Conservation (phyloP, 2,113 vertebrate genomes). For the Bos javanicus region DNA sequence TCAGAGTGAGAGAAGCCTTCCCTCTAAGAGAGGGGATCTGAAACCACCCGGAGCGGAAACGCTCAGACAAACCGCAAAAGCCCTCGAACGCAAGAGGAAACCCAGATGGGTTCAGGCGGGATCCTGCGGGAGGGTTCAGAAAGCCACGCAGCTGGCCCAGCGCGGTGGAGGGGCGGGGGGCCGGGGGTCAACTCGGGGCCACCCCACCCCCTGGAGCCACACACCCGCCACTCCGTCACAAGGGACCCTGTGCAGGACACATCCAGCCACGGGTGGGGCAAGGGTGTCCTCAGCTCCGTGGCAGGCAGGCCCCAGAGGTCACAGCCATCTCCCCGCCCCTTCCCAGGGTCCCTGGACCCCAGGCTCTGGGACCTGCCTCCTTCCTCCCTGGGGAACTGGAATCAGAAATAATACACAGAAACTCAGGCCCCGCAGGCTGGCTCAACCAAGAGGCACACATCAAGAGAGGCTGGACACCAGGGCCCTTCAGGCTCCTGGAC, state of each 20-base stretch:
- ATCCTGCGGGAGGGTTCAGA: background rate
- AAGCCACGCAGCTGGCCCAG: background rate
- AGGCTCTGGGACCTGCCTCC: background rate
- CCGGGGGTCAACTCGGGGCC: rapidly evolving
- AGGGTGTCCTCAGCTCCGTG: background rate
- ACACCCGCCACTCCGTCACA: rapidly evolving
- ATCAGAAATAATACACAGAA: background rate
- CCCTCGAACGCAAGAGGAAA: background rate
- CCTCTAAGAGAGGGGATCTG: background rate
- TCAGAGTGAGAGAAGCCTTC: background rate
- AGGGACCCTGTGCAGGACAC: background rate
- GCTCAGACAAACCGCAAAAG: background rate
- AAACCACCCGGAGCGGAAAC: background rate
- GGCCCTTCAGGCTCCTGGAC: background rate
- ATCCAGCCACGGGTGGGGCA: background rate
- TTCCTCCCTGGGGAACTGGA: background rate
- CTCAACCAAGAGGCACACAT: background rate
- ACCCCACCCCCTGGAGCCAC: background rate
- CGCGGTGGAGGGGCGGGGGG: too few species aligned
- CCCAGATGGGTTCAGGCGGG: background rate
- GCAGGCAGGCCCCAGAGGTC: background rate
- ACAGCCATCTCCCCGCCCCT: background rate
- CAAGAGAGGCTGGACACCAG: background rate
- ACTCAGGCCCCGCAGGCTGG: background rate
- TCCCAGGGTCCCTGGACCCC: background rate